These are phyloP conservation scores for Lymantria monacha DNA, from an alignment of 2,888 invertebrate species.

Conservation along the genomic window DNA sequence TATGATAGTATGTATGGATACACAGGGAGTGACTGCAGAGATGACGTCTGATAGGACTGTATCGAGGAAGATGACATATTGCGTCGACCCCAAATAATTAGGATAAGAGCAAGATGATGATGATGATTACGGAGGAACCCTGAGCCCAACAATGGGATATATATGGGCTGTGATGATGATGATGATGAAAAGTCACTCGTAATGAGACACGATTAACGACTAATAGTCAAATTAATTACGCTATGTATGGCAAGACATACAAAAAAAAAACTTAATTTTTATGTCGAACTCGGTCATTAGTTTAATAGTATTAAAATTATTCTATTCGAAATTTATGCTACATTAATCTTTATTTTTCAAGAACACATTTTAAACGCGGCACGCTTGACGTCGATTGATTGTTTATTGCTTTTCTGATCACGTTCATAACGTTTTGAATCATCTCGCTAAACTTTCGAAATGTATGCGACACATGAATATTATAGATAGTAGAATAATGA, in stretches of 20 bases:
- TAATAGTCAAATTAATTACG: constrained; percentile 14
- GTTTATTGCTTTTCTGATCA: constrained; percentile 37
- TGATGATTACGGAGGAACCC: no score
- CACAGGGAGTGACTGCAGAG: no score
- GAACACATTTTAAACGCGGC: constrained; percentile 21
- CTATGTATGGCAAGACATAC: constrained; percentile 8
- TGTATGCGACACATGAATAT: constrained; percentile 44
- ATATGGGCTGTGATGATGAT: no score
- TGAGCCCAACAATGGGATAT: no score
- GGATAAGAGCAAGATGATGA: no score
- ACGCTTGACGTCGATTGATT: constrained; percentile 33
- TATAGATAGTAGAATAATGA: constrained; percentile 53
- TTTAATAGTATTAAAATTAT: constrained; percentile 30
- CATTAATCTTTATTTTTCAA: constrained; percentile 28
- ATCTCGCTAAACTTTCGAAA: constrained; percentile 39
- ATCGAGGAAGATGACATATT: no score
- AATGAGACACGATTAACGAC: constrained; percentile 13
- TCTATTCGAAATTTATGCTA: constrained; percentile 10
- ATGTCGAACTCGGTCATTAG: constrained; percentile 22
- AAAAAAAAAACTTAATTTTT: constrained; percentile 12
- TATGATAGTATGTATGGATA: no score
- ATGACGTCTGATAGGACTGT: no score
- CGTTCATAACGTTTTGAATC: constrained; percentile 27
- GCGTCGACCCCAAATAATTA: no score
- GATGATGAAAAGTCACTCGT: constrained; percentile 5